Conservation (phyloP, 1,140 invertebrate species). For the Ctenoplectra terminalis region DNA sequence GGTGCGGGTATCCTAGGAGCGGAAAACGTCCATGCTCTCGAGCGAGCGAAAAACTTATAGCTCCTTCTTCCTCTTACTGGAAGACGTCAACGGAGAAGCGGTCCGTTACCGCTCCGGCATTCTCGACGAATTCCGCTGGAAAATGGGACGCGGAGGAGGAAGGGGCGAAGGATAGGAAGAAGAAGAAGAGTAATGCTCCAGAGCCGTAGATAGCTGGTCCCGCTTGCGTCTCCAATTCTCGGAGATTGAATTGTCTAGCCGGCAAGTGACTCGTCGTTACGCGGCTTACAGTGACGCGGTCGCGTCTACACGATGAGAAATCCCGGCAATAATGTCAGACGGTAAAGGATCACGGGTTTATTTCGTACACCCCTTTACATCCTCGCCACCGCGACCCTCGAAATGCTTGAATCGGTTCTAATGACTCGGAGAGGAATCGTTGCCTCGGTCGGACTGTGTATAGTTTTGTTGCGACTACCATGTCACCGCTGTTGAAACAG, state of each 20-base stretch:
- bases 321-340: constrained; percentile 17
- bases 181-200: constrained; percentile 62
- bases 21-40: constrained; percentile 38
- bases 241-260: constrained; percentile 65
- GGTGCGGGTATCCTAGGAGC: background rate
- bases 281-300: constrained; percentile 41
- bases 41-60: constrained; percentile 46
- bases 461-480: background rate
- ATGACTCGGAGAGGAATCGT: background rate
- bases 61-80: constrained; percentile 2
- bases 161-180: background rate
- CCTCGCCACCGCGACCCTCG: no score
- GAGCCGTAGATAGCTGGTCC: constrained; percentile 44
- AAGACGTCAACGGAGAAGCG: constrained; percentile 35
- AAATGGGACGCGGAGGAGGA: background rate
- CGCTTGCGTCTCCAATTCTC: constrained; percentile 51
- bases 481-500: no score
- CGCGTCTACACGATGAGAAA: constrained; percentile 34
- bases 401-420: background rate
- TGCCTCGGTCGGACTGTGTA: no score
- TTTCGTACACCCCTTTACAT: background rate
- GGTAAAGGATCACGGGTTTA: background rate
- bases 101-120: constrained; percentile 24
- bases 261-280: constrained; percentile 61
- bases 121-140: constrained; percentile 49